A percentile compares a stretch with the other conserved stretches of the same genome.
phyloP scores from a whole-genome alignment of 2,797 vertebrate genomes.

The Euthynnus affinis region DNA sequence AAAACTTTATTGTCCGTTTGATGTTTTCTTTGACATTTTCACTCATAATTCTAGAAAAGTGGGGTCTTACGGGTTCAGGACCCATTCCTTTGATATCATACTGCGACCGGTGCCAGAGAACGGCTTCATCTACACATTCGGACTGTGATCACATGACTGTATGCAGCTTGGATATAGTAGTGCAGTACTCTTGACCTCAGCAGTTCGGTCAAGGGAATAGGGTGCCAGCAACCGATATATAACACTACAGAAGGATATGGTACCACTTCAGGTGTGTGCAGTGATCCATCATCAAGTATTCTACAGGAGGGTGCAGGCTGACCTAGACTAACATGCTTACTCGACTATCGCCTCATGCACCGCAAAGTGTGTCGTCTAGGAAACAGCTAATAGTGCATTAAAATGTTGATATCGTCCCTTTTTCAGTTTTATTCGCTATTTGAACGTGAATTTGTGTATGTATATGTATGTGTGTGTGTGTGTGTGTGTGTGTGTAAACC shows the following conservation, averaged over 20 bases:
- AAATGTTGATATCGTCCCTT: conserved; percentile 75
- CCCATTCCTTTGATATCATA: conserved; percentile 62
- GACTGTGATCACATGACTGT: conserved; percentile 69
- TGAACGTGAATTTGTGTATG: not conserved
- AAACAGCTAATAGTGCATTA: conserved; percentile 81
- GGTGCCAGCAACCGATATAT: conserved; percentile 59
- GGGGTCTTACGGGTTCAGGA: conserved; percentile 53
- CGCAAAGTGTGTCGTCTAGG: conserved; percentile 72
- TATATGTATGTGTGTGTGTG: not conserved
- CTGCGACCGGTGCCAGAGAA: conserved; percentile 58
- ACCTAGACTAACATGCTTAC: conserved; percentile 83
- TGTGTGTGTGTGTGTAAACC: conserved; percentile 64
- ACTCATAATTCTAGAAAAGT: conserved; percentile 81
- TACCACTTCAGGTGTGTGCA: conserved; percentile 59
- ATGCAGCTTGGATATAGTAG: conserved; percentile 73
- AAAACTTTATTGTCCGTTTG: conserved; percentile 84
- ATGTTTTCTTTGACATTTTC: conserved; percentile 71
- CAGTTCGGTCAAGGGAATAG: conserved; percentile 38
- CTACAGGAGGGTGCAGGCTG: conserved; percentile 70
- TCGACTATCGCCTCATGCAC: conserved; percentile 81
- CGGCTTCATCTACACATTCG: conserved; percentile 58
- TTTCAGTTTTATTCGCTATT: conserved; percentile 53
- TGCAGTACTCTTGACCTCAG: conserved; percentile 63
- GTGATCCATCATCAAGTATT: conserved; percentile 69
- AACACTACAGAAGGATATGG: conserved; percentile 67